Evolutionary conservation across 2,797 vertebrate species (phyloP).

Genomic region (Myioborus melanocephalus): DNA sequence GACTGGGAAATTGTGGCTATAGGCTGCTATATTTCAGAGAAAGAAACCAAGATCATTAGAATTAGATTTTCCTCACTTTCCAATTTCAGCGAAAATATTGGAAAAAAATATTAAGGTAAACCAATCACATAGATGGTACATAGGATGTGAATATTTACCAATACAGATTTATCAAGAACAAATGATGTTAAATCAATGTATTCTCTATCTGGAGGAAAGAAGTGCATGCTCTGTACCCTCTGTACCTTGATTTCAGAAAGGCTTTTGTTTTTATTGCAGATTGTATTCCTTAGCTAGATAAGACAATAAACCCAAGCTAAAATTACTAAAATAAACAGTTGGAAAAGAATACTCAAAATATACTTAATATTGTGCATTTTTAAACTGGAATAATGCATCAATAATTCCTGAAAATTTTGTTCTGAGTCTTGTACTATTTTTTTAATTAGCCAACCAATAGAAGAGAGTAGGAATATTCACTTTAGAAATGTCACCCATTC

Average conservation of each 20-base stretch:
- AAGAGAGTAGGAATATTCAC: background rate
- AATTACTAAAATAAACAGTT: background rate
- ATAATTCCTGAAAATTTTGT: background rate
- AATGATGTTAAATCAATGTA: background rate
- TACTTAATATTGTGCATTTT: background rate
- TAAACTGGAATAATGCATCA: background rate
- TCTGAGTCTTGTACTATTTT: background rate
- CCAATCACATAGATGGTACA: background rate
- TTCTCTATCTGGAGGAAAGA: background rate
- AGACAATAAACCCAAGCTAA: background rate
- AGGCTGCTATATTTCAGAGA: background rate
- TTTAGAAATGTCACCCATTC: background rate
- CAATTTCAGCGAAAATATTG: background rate
- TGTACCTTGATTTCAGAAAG: background rate
- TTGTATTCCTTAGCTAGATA: background rate
- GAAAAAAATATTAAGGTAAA: background rate
- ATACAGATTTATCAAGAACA: background rate
- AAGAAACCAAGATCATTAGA: background rate
- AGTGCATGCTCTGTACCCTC: accelerated
- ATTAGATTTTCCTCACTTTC: background rate
- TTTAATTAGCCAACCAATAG: background rate
- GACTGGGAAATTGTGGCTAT: background rate
- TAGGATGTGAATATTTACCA: background rate
- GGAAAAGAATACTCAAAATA: background rate
- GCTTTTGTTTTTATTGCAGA: background rate